Evolutionary conservation across 2,113 vertebrate genomes (phyloP).

Genomic region (Columba livia): DNA sequence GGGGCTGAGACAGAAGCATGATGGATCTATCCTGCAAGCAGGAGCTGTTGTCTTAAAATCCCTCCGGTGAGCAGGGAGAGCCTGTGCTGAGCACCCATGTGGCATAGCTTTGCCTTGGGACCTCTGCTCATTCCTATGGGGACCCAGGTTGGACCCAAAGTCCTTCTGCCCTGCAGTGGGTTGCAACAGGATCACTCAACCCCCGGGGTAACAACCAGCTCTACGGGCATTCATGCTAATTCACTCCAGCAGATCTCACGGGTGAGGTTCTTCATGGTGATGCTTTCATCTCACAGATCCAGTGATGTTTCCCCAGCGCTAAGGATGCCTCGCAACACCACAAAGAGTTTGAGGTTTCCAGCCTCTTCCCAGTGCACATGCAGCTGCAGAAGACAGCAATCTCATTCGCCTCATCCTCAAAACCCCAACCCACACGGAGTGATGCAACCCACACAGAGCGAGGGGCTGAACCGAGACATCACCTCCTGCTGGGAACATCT

Average conservation of each 20-base stretch:
- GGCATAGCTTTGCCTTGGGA: not conserved
- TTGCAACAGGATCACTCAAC: not conserved
- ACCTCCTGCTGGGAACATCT: not conserved
- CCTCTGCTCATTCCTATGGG: not conserved
- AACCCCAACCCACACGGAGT: not conserved
- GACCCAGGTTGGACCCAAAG: not conserved
- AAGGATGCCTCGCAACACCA: not conserved
- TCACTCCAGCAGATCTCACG: not conserved
- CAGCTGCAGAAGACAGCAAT: not conserved
- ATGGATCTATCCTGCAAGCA: not conserved
- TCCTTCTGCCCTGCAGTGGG: not conserved
- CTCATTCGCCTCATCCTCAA: not conserved
- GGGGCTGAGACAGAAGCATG: fast-evolving
- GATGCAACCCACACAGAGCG: fast-evolving
- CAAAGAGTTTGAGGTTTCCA: not conserved
- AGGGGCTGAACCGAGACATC: not conserved
- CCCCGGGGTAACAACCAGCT: not conserved
- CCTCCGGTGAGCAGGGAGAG: fast-evolving
- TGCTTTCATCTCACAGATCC: not conserved
- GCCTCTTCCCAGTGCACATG: fast-evolving
- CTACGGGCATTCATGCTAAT: not conserved
- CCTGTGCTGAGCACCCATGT: not conserved
- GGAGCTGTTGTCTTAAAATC: not conserved
- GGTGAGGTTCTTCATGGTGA: fast-evolving
- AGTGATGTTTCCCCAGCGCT: not conserved